phyloP scores from a whole-genome alignment of 1,140 invertebrate genomes.

The Musca domestica region DNA sequence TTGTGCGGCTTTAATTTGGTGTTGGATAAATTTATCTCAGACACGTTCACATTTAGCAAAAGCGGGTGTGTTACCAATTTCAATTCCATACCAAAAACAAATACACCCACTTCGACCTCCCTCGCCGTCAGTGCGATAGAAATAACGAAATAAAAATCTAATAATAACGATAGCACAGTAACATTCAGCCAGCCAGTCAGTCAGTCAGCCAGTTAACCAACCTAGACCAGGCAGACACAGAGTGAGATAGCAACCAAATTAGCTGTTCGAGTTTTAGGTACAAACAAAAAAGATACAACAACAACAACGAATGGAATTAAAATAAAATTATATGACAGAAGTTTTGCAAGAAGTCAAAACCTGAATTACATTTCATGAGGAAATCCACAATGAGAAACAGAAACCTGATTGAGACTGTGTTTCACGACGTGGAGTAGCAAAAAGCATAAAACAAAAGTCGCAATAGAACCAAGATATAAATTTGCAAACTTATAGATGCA shows the following conservation, averaged over 20 bases:
- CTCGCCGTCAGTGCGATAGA: no score
- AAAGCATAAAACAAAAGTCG: no score
- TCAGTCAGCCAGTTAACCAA: neutral
- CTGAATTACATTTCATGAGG: conserved; percentile 16
- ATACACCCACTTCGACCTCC: neutral
- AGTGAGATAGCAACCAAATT: neutral
- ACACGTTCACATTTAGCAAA: conserved; percentile 18
- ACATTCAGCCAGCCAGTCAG: neutral
- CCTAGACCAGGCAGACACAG: neutral
- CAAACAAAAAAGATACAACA: neutral
- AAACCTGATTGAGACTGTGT: no score
- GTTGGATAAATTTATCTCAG: conserved; percentile 8
- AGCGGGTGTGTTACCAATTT: conserved; percentile 17
- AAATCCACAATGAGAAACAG: neutral
- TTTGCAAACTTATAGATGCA: no score
- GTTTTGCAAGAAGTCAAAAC: conserved; percentile 19
- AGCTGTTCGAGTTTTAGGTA: neutral
- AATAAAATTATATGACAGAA: conserved; percentile 12
- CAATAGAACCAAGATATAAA: no score
- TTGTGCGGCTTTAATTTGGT: neutral
- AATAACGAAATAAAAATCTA: conserved; percentile 3
- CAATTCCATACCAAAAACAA: neutral
- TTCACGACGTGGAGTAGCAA: no score
- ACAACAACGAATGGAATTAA: conserved; percentile 5
- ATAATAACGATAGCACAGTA: neutral